A percentile compares a stretch with the other conserved stretches of the same genome.
phyloP scores from a whole-genome alignment of 2,113 vertebrate genomes.

The Toxotes jaculatrix region DNA sequence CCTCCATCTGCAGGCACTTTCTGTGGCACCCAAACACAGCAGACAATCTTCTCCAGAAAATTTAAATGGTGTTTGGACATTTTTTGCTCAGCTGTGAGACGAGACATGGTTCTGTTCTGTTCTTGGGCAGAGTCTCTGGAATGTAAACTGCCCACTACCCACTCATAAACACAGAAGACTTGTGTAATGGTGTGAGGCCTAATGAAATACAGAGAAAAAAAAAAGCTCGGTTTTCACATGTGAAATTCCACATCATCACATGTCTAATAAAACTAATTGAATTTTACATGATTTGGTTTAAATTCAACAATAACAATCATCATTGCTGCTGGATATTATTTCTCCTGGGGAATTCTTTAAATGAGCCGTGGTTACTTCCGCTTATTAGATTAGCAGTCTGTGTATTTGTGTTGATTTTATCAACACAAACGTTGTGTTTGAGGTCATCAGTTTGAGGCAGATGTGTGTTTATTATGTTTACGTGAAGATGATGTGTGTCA shows the following conservation, averaged over 20 bases:
- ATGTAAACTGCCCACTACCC: conserved; percentile 63
- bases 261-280: not conserved
- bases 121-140: conserved; percentile 44
- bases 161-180: conserved; percentile 52
- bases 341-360: conserved; percentile 3
- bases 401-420: conserved; percentile 26
- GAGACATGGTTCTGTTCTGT: conserved; percentile 30
- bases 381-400: conserved; percentile 36
- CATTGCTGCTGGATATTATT: conserved; percentile 27
- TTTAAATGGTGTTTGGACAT: conserved; percentile 40
- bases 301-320: conserved; percentile 2
- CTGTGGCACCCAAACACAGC: conserved; percentile 7
- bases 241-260: not conserved
- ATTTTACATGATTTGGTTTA: conserved; percentile 19
- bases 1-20: conserved; percentile 41
- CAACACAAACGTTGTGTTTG: conserved; percentile 33
- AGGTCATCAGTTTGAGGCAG: conserved; percentile 7
- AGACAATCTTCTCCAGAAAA: conserved; percentile 11
- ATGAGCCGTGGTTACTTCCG: not conserved
- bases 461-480: conserved; percentile 35
- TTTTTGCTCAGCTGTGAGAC: conserved; percentile 42
- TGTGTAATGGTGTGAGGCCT: not conserved
- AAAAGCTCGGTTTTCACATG: not conserved
- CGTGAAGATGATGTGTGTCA: conserved; percentile 11
- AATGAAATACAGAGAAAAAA: not conserved